A percentile compares a stretch with the other conserved stretches of the same genome.
These are phyloP conservation scores for Callyntrura sp. DNA, from an alignment of 2,888 invertebrate genomes.

Conservation along the genomic window DNA sequence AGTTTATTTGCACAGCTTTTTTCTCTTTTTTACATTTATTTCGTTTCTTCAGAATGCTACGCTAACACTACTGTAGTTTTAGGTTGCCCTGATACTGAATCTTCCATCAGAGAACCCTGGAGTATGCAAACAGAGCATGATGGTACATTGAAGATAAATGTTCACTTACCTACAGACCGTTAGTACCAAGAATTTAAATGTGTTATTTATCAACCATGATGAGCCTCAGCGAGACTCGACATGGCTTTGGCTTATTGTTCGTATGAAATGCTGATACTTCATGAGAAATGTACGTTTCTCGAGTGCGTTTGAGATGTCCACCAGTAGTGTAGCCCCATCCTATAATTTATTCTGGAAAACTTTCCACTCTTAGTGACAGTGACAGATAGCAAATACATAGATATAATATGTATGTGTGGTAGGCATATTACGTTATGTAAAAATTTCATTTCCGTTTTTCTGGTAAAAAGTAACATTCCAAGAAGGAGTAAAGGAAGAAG, in stretches of 20 bases:
- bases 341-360: neutral
- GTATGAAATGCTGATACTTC: conserved; percentile 12
- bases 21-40: neutral
- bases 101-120: neutral
- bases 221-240: neutral
- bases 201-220: conserved; percentile 28
- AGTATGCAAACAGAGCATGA: neutral
- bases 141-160: neutral
- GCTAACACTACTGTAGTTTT: neutral
- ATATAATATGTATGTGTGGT: no score
- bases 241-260: neutral
- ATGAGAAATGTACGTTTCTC: conserved; percentile 9
- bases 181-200: neutral
- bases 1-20: neutral
- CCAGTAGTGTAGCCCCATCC: neutral
- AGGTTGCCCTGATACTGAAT: neutral
- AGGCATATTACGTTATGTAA: neutral
- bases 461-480: neutral
- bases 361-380: conserved; percentile 3
- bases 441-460: conserved; percentile 21
- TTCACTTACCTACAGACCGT: neutral
- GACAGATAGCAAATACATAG: conserved; percentile 19
- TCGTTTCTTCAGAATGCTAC: no score
- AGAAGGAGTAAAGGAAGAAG: neutral
- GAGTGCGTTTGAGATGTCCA: neutral